Percentiles rank a stretch among this genome's conserved stretches.
Conservation (phyloP, 2,113 vertebrate genomes). For the Synodontis membranacea region DNA sequence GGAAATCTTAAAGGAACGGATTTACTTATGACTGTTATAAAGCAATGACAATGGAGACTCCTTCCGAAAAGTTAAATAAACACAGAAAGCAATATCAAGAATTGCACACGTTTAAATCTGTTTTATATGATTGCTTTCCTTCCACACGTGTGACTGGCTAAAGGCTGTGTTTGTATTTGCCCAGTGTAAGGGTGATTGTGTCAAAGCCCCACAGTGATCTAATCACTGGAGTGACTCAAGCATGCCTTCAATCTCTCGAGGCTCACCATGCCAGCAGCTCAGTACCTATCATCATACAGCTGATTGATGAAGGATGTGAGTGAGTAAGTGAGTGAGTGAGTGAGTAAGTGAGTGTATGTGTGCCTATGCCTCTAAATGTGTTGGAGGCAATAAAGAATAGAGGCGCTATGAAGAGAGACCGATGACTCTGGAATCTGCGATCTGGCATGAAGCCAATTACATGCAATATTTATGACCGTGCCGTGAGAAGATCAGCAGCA, state of each 20-base stretch:
- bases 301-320: slow-evolving; percentile 41
- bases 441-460: slow-evolving; percentile 28
- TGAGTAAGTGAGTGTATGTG: slow-evolving; percentile 6
- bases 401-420: background rate
- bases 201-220: slow-evolving; percentile 39
- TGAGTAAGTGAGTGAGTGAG: background rate
- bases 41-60: background rate
- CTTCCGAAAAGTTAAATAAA: background rate
- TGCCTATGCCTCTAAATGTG: slow-evolving; percentile 9
- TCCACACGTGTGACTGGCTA: background rate
- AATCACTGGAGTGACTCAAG: slow-evolving; percentile 47
- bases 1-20: background rate
- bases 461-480: slow-evolving; percentile 11
- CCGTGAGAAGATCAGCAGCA: background rate
- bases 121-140: background rate
- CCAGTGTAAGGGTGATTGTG: slow-evolving; percentile 10
- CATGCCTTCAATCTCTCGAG: slow-evolving; percentile 22
- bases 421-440: slow-evolving; percentile 3
- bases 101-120: background rate
- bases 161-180: slow-evolving; percentile 15
- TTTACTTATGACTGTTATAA: background rate
- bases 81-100: background rate
- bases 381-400: background rate
- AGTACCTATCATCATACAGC: slow-evolving; percentile 10
- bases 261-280: slow-evolving; percentile 18